These are phyloP conservation scores for Diuraphis noxia DNA, from an alignment of 1,140 invertebrate species.

Conservation along the genomic window DNA sequence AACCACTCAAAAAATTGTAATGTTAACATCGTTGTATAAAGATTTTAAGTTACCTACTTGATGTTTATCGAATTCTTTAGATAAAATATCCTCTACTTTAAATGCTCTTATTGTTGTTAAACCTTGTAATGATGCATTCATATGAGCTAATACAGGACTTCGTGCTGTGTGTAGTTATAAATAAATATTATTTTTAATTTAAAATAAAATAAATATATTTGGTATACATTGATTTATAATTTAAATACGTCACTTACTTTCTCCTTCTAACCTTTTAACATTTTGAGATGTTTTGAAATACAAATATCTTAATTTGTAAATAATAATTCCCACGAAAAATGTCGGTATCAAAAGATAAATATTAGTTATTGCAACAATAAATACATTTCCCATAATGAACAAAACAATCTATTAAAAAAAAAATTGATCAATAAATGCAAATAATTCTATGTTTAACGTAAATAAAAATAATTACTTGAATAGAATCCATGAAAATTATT, in stretches of 20 bases:
- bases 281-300: conserved; percentile 69
- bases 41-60: conserved; percentile 63
- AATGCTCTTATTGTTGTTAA: conserved; percentile 88
- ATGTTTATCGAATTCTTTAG: conserved; percentile 78
- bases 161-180: conserved; percentile 65
- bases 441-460: too few species aligned
- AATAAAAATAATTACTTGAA: conserved; percentile 65
- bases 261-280: conserved; percentile 70
- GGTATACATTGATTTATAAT: neutral
- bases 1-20: neutral
- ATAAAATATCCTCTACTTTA: conserved; percentile 75
- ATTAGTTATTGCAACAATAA: conserved; percentile 59
- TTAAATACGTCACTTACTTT: conserved; percentile 61
- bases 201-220: neutral
- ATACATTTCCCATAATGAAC: conserved; percentile 64
- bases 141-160: conserved; percentile 68
- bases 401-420: conserved; percentile 66
- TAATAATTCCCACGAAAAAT: conserved; percentile 62
- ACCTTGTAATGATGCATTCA: conserved; percentile 77
- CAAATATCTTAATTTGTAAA: conserved; percentile 64
- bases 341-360: conserved; percentile 62
- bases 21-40: neutral
- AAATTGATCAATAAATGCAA: neutral
- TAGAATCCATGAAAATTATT: conserved; percentile 74
- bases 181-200: conserved; percentile 15